Evolutionary conservation across 2,113 vertebrate species (phyloP), one percentile per base, ranked within the genome.

Genomic region (Sebastes schlegelii): DNA sequence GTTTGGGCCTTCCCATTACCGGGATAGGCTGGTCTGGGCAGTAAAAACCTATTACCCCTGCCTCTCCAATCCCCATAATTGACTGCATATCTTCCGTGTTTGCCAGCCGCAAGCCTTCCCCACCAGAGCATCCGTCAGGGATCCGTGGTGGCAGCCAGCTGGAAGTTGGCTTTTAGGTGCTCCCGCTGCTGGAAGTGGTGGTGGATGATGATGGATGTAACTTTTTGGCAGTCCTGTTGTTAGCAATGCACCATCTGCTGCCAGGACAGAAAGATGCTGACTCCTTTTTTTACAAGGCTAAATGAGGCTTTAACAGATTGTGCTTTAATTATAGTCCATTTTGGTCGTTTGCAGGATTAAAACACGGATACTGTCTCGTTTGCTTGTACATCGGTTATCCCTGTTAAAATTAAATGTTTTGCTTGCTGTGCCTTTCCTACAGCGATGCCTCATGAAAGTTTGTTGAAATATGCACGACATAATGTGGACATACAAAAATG

Each of bases 1-100:
- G 88, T 91, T 92, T 70, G 83, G 88, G 75, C 83, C 77, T 79
- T 89, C 84, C 91, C 91, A 92, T 94, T 93, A 93, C 77, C 78
- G 82, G 83, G 82, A 90, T 90, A 91, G 76, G 71, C 77, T 71
- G 80, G 82, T 77, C 75, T 21, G 66, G 78, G 76, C 92, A 90
- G 91, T 93, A 92, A 94, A 95, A 93, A 69, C 67, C 49, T 69
- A 84, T 92, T 88, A 91, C 84, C 85, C 85, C 86, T 72, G 73
- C 86, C 71, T 90, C 83, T 88, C 88, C 91, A 92, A 84, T 94
- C 88, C 79, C 52, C 76, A 55, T 93, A 94, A 95, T 94, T 92
- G 92, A 92, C 90, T 92, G 82, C 86, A 81, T 86, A 74, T 88
- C 76, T 87, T 82, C 78, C 6, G 55, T 45, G 58, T 89, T 85